phyloP scores from a whole-genome alignment of 2,888 invertebrate species.

The Euplagia quadripunctaria region DNA sequence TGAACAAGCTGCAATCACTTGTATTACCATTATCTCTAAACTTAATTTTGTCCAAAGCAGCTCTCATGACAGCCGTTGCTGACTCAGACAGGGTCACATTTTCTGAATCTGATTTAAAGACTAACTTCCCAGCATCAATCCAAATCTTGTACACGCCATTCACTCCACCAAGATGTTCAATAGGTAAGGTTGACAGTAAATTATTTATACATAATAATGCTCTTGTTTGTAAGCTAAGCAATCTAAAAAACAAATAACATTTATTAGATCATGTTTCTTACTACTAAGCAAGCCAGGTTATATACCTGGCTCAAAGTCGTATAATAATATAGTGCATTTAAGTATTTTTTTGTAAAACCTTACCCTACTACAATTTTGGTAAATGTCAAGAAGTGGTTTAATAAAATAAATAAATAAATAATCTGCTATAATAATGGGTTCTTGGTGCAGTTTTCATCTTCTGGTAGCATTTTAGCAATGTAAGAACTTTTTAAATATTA shows the following conservation, averaged over 20 bases:
- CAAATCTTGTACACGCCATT: constrained; percentile 89
- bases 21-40: constrained; percentile 69
- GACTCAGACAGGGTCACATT: constrained; percentile 89
- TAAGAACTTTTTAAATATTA: too few relatives aligned
- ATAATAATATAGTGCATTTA: background rate
- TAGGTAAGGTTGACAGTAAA: constrained; percentile 88
- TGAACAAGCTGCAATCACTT: constrained; percentile 79
- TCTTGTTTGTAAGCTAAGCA: constrained; percentile 87
- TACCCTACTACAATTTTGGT: background rate
- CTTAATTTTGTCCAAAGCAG: constrained; percentile 90
- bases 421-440: too few relatives aligned
- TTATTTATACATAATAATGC: constrained; percentile 91
- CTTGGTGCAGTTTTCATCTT: too few relatives aligned
- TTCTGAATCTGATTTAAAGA: constrained; percentile 85
- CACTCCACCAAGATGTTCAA: constrained; percentile 89
- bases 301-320: background rate
- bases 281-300: background rate
- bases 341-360: background rate
- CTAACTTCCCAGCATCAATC: constrained; percentile 89
- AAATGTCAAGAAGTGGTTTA: background rate
- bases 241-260: constrained; percentile 64
- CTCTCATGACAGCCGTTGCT: constrained; percentile 91
- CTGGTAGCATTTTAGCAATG: too few relatives aligned
- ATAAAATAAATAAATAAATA: background rate
- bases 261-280: background rate